A percentile compares a stretch with the other conserved stretches of the same genome.
Conservation (phyloP, 1,140 invertebrate genomes). For the Eciton burchellii region DNA sequence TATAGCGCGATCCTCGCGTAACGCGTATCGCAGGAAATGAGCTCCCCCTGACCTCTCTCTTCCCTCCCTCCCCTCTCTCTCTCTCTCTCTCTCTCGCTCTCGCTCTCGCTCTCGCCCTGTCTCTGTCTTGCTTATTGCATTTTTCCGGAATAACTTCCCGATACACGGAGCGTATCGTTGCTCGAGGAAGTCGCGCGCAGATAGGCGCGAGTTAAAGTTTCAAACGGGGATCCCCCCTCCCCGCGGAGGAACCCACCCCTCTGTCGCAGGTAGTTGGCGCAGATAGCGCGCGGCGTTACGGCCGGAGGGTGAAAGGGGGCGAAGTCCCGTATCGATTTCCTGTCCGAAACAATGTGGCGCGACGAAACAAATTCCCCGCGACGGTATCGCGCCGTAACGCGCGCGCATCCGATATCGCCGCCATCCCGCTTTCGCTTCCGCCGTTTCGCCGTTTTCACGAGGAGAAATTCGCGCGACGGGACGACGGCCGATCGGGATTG, state of each 20-base stretch:
- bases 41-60: neutral
- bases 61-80: too few species aligned
- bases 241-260: neutral
- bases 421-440: neutral
- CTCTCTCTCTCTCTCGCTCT: neutral
- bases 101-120: neutral
- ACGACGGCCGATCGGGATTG: neutral
- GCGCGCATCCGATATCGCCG: constrained; percentile 32
- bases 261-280: constrained; percentile 44
- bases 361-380: constrained; percentile 68
- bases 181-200: constrained; percentile 21
- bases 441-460: constrained; percentile 29
- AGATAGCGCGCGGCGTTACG: constrained; percentile 28
- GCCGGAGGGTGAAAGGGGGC: constrained; percentile 11
- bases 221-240: constrained; percentile 24
- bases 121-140: neutral
- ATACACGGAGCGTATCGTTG: neutral
- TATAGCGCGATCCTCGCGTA: constrained; percentile 20
- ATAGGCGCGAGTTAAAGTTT: constrained; percentile 41
- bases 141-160: constrained; percentile 2
- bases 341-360: constrained; percentile 74
- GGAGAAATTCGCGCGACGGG: neutral
- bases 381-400: constrained; percentile 48
- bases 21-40: constrained; percentile 9
- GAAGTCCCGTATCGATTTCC: constrained; percentile 76